Evolutionary conservation across 2,888 invertebrate genomes (phyloP).

Genomic region (Microplitis manilae): DNA sequence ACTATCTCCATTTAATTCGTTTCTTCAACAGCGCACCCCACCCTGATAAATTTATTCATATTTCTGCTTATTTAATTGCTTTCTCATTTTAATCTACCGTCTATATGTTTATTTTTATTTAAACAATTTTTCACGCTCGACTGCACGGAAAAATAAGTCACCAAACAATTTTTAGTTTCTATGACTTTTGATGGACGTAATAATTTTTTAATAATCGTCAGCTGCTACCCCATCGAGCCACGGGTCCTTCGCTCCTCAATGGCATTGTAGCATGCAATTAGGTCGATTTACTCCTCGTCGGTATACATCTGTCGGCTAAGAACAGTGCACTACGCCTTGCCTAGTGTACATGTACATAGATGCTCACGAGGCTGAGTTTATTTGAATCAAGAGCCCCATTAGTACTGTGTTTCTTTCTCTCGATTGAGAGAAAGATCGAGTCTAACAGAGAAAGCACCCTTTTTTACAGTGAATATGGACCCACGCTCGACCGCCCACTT

Average conservation of each 20-base stretch:
- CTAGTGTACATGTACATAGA: no score
- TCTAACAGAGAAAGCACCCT: neutral
- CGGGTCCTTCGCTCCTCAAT: slow-evolving; percentile 6
- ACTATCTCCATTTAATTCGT: slow-evolving; percentile 42
- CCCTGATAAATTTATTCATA: neutral
- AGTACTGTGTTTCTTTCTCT: slow-evolving; percentile 43
- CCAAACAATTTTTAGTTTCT: neutral
- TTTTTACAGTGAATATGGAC: neutral
- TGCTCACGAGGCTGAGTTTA: no score
- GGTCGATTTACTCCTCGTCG: slow-evolving; percentile 47
- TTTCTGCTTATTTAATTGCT: slow-evolving; percentile 2
- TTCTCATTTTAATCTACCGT: neutral
- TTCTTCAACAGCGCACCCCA: neutral
- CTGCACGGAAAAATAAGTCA: neutral
- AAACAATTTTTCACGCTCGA: neutral
- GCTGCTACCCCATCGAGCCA: neutral
- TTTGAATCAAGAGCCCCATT: slow-evolving; percentile 11
- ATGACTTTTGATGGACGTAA: slow-evolving; percentile 1
- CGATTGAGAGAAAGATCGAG: neutral
- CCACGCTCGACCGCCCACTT: slow-evolving; percentile 60
- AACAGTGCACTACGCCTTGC: slow-evolving; percentile 8
- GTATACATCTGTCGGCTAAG: slow-evolving; percentile 53
- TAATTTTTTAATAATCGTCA: slow-evolving; percentile 8
- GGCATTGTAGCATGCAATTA: slow-evolving; percentile 45
- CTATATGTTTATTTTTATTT: neutral